Percentiles rank a stretch among this genome's conserved stretches.
Evolutionary conservation across 1,140 invertebrate genomes (phyloP).

Genomic region (Phortica variegata): DNA sequence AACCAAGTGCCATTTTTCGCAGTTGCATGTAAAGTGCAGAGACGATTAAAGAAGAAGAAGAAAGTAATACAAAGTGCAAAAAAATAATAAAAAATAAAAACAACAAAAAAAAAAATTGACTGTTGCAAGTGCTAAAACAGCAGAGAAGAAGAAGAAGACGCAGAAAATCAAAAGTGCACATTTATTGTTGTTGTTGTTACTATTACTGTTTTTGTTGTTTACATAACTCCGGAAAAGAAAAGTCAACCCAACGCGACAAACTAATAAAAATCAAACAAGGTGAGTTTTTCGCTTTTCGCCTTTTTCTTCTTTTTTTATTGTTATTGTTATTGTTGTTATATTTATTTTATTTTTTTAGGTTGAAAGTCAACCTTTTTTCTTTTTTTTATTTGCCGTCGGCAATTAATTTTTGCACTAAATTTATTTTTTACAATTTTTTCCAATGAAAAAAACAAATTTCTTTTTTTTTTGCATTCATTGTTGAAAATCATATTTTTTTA

Average conservation of each 20-base stretch:
- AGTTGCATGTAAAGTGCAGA: background rate
- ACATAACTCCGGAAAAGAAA: too few relatives aligned
- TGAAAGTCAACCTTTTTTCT: background rate
- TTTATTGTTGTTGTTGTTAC: too few relatives aligned
- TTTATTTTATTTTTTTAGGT: too few relatives aligned
- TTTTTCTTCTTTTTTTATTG: background rate
- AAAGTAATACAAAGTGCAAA: too few relatives aligned
- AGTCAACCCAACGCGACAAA: background rate
- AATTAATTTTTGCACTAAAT: conserved; percentile 46
- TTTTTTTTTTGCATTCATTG: conserved; percentile 25
- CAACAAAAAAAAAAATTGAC: conserved; percentile 3
- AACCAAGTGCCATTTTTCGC: too few relatives aligned
- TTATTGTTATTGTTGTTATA: too few relatives aligned
- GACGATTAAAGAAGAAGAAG: background rate
- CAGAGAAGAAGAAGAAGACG: conserved; percentile 12
- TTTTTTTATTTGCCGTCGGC: conserved; percentile 32
- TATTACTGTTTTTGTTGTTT: too few relatives aligned
- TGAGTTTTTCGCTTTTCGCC: conserved; percentile 25
- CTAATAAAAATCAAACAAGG: conserved; percentile 21
- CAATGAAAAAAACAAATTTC: conserved; percentile 26
- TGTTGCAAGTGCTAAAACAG: conserved; percentile 10
- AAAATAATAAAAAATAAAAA: conserved; percentile 1
- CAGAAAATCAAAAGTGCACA: conserved; percentile 19
- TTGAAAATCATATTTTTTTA: too few relatives aligned
- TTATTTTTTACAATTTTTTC: conserved; percentile 51